Base-by-base conservation (phyloP, 1,140 invertebrate species). In the Panagrolaimus sp. region DNA sequence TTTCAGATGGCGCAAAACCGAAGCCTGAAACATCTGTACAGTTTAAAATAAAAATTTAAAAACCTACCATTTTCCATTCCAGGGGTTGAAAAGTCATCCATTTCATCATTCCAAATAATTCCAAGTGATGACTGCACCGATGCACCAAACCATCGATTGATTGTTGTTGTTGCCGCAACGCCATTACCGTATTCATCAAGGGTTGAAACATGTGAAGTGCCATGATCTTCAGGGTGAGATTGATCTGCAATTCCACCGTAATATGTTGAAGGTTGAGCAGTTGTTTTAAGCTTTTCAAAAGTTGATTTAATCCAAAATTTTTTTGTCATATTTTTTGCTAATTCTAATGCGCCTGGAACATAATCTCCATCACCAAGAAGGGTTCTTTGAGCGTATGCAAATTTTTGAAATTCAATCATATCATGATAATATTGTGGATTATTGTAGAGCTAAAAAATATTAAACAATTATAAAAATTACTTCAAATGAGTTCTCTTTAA, bases 391-490 rank as follows among this genome's bases (percentile, higher is more conserved):
- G 92, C 93, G 81, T 90, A 97, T 0, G 91, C 91, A 84, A 91
- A 93, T 83, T 98, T 98, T 73, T 93, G 90, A 0, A 92, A 88
- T 84, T 98, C 95, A 14, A 90, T 87, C 21, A 96, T 90, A 69
- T 91, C 87, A 80, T 96, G 93, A 83, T 90, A 93, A 0, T 87
- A 83, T 0, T 89, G 68, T 4, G 82, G 70, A 62, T 83, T 78
- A 68, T 82, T 66, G 26, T 73, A 68, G 52, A 77, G 75, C 52
- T 58, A 14, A 58, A 58, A 58, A 26, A 17, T n/a, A n/a, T n/a
- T n/a, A n/a, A n/a, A n/a, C n/a, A n/a, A n/a, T n/a, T n/a, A n/a
- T n/a, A 7, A 24, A 52, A 4, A 4, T 8, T 52, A 21, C 7
- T 52, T 7, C 17, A 14, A 52, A 52, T 17, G 12, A 52, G 47